These are phyloP conservation scores for Tetramorium parvispinum DNA, from an alignment of 1,140 invertebrate genomes.

Conservation along the genomic window DNA sequence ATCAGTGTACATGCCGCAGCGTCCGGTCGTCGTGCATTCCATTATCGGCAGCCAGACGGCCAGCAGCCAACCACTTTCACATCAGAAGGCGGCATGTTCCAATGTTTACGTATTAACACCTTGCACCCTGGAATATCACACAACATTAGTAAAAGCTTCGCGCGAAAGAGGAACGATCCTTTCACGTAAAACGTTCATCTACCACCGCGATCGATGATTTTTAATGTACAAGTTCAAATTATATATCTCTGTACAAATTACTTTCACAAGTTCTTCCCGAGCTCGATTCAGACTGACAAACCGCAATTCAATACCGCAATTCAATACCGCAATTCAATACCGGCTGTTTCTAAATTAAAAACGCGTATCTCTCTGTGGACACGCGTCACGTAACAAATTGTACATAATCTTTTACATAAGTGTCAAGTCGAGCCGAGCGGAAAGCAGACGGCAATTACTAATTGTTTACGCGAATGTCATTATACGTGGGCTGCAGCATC, in stretches of 20 bases:
- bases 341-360: background rate
- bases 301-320: background rate
- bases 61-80: slow-evolving; percentile 71
- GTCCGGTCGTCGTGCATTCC: slow-evolving; percentile 72
- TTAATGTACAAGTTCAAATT: too few species aligned
- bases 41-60: slow-evolving; percentile 46
- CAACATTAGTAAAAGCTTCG: slow-evolving; percentile 59
- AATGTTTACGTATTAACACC: slow-evolving; percentile 66
- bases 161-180: background rate
- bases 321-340: background rate
- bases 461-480: background rate
- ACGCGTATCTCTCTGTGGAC: background rate
- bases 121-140: slow-evolving; percentile 68
- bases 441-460: background rate
- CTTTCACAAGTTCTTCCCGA: background rate
- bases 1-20: slow-evolving; percentile 61
- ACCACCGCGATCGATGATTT: background rate
- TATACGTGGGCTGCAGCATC: background rate
- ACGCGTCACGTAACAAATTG: background rate
- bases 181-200: background rate
- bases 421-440: background rate
- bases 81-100: slow-evolving; percentile 44
- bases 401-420: background rate
- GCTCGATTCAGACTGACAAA: background rate
- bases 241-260: background rate